Conservation (phyloP, 2,888 invertebrate species). For the Microctonus brassicae region DNA sequence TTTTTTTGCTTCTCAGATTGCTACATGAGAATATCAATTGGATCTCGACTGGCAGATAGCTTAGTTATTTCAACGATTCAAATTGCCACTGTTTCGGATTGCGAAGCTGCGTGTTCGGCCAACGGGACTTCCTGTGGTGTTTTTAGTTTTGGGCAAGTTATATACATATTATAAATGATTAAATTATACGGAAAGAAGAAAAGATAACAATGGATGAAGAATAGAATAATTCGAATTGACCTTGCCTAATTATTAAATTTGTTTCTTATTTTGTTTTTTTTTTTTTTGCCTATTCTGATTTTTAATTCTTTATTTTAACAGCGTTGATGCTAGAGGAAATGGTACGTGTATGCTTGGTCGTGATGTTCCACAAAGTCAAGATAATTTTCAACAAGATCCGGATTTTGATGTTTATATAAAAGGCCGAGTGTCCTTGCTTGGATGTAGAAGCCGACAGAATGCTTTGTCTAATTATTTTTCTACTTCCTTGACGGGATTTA, state of each 20-base stretch:
- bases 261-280: not conserved
- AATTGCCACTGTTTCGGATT: constrained; percentile 68
- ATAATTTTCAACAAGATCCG: constrained; percentile 73
- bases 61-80: constrained; percentile 66
- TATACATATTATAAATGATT: not conserved
- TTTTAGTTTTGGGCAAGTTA: constrained; percentile 72
- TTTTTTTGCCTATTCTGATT: too few species aligned
- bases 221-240: not conserved
- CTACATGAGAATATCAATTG: constrained; percentile 72
- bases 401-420: constrained; percentile 77
- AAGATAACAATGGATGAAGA: not conserved
- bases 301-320: constrained; percentile 60
- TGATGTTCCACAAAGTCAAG: constrained; percentile 58
- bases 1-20: constrained; percentile 67
- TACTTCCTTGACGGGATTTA: not conserved
- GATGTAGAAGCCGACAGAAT: constrained; percentile 6
- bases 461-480: not conserved
- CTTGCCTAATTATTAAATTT: constrained; percentile 11
- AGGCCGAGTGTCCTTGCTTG: constrained; percentile 47
- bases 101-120: constrained; percentile 70
- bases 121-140: constrained; percentile 69
- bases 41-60: constrained; percentile 68
- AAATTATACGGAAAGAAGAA: not conserved
- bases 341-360: constrained; percentile 74
- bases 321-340: constrained; percentile 75